These are phyloP conservation scores for Phataginus tetradactyla DNA, from an alignment of 2,797 vertebrate species.

Conservation along the genomic window DNA sequence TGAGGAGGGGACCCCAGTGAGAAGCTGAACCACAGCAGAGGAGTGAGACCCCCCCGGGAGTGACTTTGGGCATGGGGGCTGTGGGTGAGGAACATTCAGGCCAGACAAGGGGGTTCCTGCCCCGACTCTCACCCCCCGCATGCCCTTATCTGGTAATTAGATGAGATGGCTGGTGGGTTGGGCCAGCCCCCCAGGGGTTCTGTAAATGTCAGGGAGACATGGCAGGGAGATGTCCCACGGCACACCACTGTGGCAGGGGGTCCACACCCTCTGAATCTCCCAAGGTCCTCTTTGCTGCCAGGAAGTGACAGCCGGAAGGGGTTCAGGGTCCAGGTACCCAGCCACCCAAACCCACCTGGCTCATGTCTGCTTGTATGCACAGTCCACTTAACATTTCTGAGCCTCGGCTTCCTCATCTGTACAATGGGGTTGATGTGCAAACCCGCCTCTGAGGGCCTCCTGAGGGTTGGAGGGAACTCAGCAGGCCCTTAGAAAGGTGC, in stretches of 20 bases:
- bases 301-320: too few relatives aligned
- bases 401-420: not conserved
- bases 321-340: not conserved
- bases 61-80: not conserved
- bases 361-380: not conserved
- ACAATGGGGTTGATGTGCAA: not conserved
- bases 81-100: too few relatives aligned
- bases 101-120: not conserved
- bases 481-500: rapidly evolving
- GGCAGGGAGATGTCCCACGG: rapidly evolving
- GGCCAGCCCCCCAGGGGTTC: not conserved
- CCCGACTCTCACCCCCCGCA: too few relatives aligned
- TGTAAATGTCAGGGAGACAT: rapidly evolving
- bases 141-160: not conserved
- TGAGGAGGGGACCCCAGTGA: too few relatives aligned
- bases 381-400: not conserved
- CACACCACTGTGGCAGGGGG: rapidly evolving
- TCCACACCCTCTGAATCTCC: not conserved
- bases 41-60: too few relatives aligned
- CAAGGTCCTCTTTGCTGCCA: not conserved
- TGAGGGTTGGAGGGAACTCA: rapidly evolving
- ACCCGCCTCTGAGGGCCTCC: not conserved
- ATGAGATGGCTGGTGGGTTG: rapidly evolving
- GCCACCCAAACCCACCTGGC: not conserved
- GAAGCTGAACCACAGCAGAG: not conserved